These are phyloP conservation scores for Urocolius indicus DNA, from an alignment of 2,113 vertebrate genomes.

Conservation along the genomic window DNA sequence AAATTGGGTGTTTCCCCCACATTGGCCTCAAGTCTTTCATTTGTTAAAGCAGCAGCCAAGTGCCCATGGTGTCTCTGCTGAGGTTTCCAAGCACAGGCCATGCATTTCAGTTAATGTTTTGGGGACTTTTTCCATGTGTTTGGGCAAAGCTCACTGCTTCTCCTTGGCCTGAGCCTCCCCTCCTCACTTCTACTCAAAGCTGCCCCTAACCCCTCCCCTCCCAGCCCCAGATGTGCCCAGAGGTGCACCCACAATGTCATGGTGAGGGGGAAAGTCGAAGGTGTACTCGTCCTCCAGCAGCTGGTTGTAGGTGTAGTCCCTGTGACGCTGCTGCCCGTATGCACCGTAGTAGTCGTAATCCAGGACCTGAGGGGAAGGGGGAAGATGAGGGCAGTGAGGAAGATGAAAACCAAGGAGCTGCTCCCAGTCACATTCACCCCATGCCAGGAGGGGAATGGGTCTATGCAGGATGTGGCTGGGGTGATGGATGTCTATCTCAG, in stretches of 20 bases:
- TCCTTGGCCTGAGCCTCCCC: not conserved
- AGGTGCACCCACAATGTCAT: constrained; percentile 76
- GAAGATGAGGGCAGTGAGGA: not conserved
- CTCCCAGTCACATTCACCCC: accelerated
- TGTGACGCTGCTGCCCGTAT: constrained; percentile 76
- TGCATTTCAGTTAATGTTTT: not conserved
- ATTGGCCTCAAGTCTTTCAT: not conserved
- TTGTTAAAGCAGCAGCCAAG: not conserved
- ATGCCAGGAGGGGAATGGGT: accelerated
- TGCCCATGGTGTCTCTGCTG: accelerated
- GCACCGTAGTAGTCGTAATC: constrained; percentile 91
- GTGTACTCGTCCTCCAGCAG: constrained; percentile 89
- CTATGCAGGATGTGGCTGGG: not conserved
- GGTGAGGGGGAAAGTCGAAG: constrained; percentile 93
- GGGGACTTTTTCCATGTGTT: not conserved
- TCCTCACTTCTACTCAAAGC: not conserved
- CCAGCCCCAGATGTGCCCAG: not conserved
- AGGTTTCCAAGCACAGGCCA: accelerated
- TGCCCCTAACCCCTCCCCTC: not conserved
- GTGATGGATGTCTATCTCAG: accelerated
- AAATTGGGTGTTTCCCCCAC: not conserved
- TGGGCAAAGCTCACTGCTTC: not conserved
- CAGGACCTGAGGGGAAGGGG: constrained; percentile 75
- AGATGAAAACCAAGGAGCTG: not conserved
- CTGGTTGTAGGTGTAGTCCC: constrained; percentile 80